These are phyloP conservation scores for Chiridota heheva DNA, from an alignment of 35 echinoderm and acorn worm species.

Conservation along the genomic window DNA sequence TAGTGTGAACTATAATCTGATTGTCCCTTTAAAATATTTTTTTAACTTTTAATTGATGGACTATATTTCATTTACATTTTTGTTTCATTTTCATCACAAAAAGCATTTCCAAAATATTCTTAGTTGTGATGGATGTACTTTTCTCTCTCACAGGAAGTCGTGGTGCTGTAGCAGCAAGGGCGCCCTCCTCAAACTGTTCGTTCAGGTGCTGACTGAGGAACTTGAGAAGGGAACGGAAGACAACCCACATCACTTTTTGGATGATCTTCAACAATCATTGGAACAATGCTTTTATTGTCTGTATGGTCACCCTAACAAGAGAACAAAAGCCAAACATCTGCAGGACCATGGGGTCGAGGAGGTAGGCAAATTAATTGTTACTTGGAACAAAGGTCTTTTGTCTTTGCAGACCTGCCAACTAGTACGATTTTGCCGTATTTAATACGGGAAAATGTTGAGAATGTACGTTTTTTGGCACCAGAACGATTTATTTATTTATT, in stretches of 20 bases:
- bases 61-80: neutral
- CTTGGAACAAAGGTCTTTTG: too few relatives aligned
- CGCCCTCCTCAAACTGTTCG: slow-evolving; percentile 61
- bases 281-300: slow-evolving; percentile 98
- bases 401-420: too few relatives aligned
- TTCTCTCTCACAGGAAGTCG: slow-evolving; percentile 47
- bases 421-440: too few relatives aligned
- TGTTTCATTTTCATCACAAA: neutral
- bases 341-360: slow-evolving; percentile 93
- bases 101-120: neutral
- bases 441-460: too few relatives aligned
- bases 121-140: neutral
- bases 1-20: too few relatives aligned
- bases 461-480: too few relatives aligned
- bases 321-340: slow-evolving; percentile 81
- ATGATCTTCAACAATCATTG: slow-evolving; percentile 64
- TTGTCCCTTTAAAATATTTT: too few relatives aligned
- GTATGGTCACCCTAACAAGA: slow-evolving; percentile 82
- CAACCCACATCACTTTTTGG: slow-evolving; percentile 61
- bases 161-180: slow-evolving; percentile 89
- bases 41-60: neutral
- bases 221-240: slow-evolving; percentile 62
- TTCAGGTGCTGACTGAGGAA: slow-evolving; percentile 47
- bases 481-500: too few relatives aligned
- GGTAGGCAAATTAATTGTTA: too few relatives aligned